Evolutionary conservation across 2,888 invertebrate species (phyloP).

Genomic region (Hemaris fuciformis): DNA sequence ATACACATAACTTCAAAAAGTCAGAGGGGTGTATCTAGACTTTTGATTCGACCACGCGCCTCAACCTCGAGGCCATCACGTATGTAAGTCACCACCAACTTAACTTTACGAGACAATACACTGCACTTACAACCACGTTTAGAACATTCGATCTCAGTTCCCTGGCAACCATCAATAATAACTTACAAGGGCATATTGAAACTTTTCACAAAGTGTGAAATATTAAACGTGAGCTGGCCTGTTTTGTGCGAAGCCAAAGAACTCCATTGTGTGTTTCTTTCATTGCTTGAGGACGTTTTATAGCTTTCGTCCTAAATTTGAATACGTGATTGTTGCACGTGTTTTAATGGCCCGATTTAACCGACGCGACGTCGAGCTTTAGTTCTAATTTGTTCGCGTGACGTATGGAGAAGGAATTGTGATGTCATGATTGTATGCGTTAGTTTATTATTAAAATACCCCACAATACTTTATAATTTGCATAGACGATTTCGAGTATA

Average conservation of each 20-base stretch:
- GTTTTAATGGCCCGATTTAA: neutral
- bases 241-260: neutral
- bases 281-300: constrained; percentile 6
- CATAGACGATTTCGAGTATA: too few species aligned
- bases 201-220: constrained; percentile 25
- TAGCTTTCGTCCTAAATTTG: constrained; percentile 10
- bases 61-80: too few species aligned
- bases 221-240: neutral
- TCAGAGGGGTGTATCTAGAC: too few species aligned
- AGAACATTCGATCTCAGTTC: neutral
- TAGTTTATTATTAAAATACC: too few species aligned
- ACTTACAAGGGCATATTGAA: constrained; percentile 17
- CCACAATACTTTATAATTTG: too few species aligned
- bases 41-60: too few species aligned
- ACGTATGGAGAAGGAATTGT: too few species aligned
- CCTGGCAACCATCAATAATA: neutral
- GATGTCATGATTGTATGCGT: too few species aligned
- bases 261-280: constrained; percentile 1
- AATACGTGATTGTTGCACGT: constrained; percentile 14
- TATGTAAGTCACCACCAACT: too few species aligned
- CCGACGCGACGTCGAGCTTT: neutral
- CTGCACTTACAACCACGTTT: neutral
- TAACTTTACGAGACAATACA: too few species aligned
- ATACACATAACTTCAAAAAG: too few species aligned
- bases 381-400: neutral